Base-by-base conservation (phyloP, 2,888 invertebrate genomes). In the Tholera decimalis region DNA sequence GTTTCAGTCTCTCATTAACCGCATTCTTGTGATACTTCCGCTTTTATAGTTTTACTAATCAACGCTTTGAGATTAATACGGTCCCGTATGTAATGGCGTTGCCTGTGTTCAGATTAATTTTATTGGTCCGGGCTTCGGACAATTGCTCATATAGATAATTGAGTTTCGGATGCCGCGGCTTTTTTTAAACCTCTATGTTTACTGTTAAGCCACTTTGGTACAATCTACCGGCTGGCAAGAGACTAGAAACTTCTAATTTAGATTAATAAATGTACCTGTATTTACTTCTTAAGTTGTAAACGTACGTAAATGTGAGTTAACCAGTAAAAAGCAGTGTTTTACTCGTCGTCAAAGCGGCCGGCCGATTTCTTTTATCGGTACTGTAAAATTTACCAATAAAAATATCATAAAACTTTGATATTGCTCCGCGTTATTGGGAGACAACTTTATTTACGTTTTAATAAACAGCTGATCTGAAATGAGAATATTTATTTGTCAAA, bases 1-100 rank as follows among this genome's bases (percentile, higher is more conserved):
- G 92, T 92, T 93, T 93, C 89, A 92, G 92, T 79, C 91, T 91
- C 93, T 94, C 94, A 95, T 94, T 95, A 94, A 93, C 94, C 93
- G 92, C 95, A 95, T 95, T 95, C 95, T 90, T 93, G 88, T 92
- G 93, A 94, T 94, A 95, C 94, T 95, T 95, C 95, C 94, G 93
- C 93, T 93, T 95, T 95, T 95, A 95, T 95, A 95, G 95, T 94
- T 94, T 94, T 92, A 94, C 94, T 95, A 95, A 95, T 95, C 95
- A 95, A 95, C 93, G 93, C 92, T 88, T 88, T 82, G 89, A 94
- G 94, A 94, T 95, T 94, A 94, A 94, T 95, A 90, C 90, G 89
- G 93, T 91, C 90, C 86, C 87, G 89, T 89, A 89, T 85, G 92
- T 94, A 93, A 94, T 94, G 92, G 94, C 90, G 91, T 92, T 85